phyloP scores from a whole-genome alignment of 2,888 invertebrate species.

The Pseudolycoriella hygida region DNA sequence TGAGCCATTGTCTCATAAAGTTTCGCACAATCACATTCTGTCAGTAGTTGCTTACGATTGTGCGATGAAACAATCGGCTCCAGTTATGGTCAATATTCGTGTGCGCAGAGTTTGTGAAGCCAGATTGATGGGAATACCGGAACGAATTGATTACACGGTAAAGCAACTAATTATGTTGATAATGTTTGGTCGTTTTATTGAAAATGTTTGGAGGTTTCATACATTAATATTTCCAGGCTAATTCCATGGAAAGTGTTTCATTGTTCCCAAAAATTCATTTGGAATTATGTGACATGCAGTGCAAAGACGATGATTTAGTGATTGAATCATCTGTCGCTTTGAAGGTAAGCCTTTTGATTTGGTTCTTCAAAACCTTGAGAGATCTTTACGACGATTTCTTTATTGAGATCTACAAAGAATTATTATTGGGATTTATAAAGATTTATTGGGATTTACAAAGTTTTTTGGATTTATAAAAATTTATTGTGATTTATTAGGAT shows the following conservation, averaged over 20 bases:
- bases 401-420: too few relatives aligned
- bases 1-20: constrained; percentile 79
- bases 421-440: too few relatives aligned
- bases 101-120: constrained; percentile 66
- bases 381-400: too few relatives aligned
- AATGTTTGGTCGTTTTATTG: too few relatives aligned
- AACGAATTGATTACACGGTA: constrained; percentile 27
- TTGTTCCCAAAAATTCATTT: constrained; percentile 26
- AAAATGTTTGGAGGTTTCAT: background rate
- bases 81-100: constrained; percentile 92
- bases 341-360: too few relatives aligned
- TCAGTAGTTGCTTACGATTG: constrained; percentile 96
- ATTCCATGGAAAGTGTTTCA: constrained; percentile 23
- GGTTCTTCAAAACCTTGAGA: too few relatives aligned
- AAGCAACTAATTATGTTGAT: too few relatives aligned
- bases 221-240: constrained; percentile 15
- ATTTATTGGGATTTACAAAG: too few relatives aligned
- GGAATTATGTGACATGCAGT: constrained; percentile 29
- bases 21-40: constrained; percentile 88
- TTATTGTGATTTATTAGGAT: too few relatives aligned
- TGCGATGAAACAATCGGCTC: constrained; percentile 84
- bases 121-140: constrained; percentile 52
- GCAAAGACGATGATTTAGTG: constrained; percentile 23
- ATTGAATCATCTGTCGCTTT: constrained; percentile 24
- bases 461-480: too few relatives aligned